Evolutionary conservation across 1,140 invertebrate species (phyloP).

Genomic region (Lucilia sericata): DNA sequence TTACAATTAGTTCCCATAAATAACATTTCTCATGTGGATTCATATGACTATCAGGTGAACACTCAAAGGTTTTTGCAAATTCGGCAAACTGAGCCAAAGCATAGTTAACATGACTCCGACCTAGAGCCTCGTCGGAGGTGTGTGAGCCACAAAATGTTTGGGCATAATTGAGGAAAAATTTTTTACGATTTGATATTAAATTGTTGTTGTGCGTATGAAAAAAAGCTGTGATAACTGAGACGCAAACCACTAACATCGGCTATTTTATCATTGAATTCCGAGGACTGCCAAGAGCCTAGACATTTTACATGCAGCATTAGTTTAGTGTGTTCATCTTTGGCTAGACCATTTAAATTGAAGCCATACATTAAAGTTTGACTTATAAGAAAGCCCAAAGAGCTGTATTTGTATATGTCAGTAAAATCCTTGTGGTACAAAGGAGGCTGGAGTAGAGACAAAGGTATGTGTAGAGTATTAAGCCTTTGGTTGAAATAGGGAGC

Average conservation of each 20-base stretch:
- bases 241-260: slow-evolving; percentile 57
- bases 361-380: slow-evolving; percentile 59
- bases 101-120: slow-evolving; percentile 52
- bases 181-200: background rate
- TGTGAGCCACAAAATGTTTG: slow-evolving; percentile 57
- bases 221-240: slow-evolving; percentile 53
- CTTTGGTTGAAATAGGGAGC: slow-evolving; percentile 53
- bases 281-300: slow-evolving; percentile 49
- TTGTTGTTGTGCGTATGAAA: slow-evolving; percentile 33
- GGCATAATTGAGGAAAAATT: slow-evolving; percentile 60
- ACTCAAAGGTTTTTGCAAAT: slow-evolving; percentile 51
- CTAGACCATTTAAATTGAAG: slow-evolving; percentile 50
- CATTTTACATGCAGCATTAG: slow-evolving; percentile 46
- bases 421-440: slow-evolving; percentile 52
- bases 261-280: slow-evolving; percentile 54
- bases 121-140: slow-evolving; percentile 53
- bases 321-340: slow-evolving; percentile 51
- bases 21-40: slow-evolving; percentile 51
- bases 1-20: slow-evolving; percentile 50
- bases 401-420: slow-evolving; percentile 57
- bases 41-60: slow-evolving; percentile 49
- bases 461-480: slow-evolving; percentile 54
- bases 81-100: slow-evolving; percentile 52
- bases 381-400: slow-evolving; percentile 58
- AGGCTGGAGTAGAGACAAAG: slow-evolving; percentile 54